phyloP scores from a whole-genome alignment of 2,797 vertebrate genomes.

The Sphenodon punctatus region DNA sequence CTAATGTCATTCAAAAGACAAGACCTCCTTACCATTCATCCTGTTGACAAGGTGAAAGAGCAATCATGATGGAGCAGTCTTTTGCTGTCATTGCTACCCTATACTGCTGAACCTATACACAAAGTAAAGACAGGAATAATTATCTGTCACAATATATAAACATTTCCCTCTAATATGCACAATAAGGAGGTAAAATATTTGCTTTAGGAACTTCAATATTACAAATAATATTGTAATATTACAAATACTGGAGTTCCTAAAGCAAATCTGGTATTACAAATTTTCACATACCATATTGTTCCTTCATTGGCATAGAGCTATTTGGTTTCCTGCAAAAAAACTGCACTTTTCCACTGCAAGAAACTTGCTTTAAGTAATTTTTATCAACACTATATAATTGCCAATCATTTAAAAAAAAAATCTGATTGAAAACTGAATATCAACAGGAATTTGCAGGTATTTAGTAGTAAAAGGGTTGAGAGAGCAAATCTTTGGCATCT shows the following conservation, averaged over 20 bases:
- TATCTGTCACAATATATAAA: not conserved
- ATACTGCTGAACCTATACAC: constrained; percentile 90
- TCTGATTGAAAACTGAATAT: not conserved
- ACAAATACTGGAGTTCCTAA: no score
- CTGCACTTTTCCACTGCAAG: no score
- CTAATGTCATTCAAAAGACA: not conserved
- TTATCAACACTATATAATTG: not conserved
- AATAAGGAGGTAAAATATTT: not conserved
- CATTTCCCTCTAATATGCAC: not conserved
- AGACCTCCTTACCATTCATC: constrained; percentile 80
- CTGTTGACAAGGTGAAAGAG: constrained; percentile 86
- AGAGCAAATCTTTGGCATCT: no score
- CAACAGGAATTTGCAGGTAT: not conserved
- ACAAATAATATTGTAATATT: no score
- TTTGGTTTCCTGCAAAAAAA: no score
- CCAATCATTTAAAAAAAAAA: not conserved
- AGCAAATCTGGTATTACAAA: no score
- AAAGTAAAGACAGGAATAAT: not conserved
- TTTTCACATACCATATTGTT: no score
- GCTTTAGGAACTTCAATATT: no score
- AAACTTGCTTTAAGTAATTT: not conserved
- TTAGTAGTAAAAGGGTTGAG: no score
- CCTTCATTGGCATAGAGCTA: no score
- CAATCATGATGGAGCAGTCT: constrained; percentile 96
- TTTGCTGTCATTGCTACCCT: constrained; percentile 96